A percentile compares a stretch with the other conserved stretches of the same genome.
Evolutionary conservation across 2,113 vertebrate genomes (phyloP).

Genomic region (mouse (Mus musculus)): GRCm39 chr15:102029501-102030000

Average conservation of each 20-base stretch:
- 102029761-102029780: neutral
- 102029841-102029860: neutral
- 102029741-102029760: neutral
- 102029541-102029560: neutral
- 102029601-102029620: neutral
- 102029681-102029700: neutral
- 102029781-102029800: neutral
- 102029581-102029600: neutral
- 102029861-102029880: neutral
- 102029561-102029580: neutral
- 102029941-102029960: neutral
- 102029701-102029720: slow-evolving; percentile 2
- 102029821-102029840: neutral
- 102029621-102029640: slow-evolving; percentile 21
- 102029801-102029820: neutral
- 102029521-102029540: neutral
- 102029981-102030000: neutral
- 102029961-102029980: neutral
- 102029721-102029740: neutral
- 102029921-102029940: neutral
- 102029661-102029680: neutral
- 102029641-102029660: slow-evolving; percentile 38
- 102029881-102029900: neutral
- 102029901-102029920: neutral
- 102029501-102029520: neutral